Evolutionary conservation across 2,797 vertebrate species (phyloP).

Genomic region (Lepus townsendii): DNA sequence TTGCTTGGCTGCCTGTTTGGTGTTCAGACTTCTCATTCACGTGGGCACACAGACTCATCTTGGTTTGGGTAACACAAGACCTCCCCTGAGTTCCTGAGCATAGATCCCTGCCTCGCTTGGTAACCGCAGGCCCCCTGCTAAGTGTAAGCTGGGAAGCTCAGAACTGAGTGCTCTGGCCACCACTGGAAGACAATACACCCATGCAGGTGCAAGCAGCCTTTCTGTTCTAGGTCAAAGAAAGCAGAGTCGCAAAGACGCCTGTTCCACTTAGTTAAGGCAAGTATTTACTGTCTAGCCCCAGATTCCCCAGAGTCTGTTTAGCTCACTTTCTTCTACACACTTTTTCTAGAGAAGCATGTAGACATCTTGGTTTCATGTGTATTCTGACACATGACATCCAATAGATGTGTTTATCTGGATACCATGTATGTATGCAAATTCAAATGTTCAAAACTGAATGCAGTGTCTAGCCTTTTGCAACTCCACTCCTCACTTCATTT

Average conservation of each 20-base stretch:
- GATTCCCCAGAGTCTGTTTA: background rate
- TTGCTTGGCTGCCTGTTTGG: no score
- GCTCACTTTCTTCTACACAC: background rate
- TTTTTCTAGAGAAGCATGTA: background rate
- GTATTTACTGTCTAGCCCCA: background rate
- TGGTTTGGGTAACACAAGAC: background rate
- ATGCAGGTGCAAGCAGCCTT: background rate
- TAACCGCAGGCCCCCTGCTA: background rate
- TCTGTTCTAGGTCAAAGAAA: background rate
- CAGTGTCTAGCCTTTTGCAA: background rate
- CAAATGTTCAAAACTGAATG: background rate
- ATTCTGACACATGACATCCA: background rate
- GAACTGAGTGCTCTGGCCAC: background rate
- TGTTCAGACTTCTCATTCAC: no score
- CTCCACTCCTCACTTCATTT: background rate
- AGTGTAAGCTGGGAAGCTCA: background rate
- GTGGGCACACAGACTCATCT: no score
- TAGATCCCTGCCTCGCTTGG: background rate
- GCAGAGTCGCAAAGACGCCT: background rate
- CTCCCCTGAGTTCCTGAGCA: background rate
- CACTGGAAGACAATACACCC: background rate
- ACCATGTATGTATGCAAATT: background rate
- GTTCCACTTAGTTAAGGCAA: background rate
- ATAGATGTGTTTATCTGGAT: background rate
- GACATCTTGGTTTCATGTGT: background rate